Evolutionary conservation across 1,140 invertebrate species (phyloP), one percentile per base, ranked within the genome.

Genomic region (Zaprionus davidi): DNA sequence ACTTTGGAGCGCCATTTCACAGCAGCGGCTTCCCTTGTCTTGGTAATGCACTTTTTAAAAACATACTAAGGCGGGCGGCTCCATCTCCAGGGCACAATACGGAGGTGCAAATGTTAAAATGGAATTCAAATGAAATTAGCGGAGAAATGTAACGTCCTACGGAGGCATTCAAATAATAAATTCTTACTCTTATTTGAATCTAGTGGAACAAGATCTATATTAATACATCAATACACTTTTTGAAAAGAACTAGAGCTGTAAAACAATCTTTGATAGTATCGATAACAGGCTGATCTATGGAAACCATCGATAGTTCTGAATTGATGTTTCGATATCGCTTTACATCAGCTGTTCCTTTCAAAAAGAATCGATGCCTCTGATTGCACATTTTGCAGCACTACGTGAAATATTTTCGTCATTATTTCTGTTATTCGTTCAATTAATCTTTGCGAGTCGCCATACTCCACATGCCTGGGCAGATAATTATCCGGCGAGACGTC

Each of bases 41-140:
- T 46, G n/a, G 55, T 69, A 51, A 64, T 75, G 67, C 59, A 71
- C 70, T 71, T 70, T 53, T 34, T 51, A 57, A 57, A 75, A 70
- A 64, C 51, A 75, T 57, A 51, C 49, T 58, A 65, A 28, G 53
- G 5, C 26, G 20, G 20, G 20, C 28, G 17, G 31, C 9, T 38
- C 11, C 3, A 3, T 28, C 65, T 24, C 55, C 1, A 17, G 65
- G 24, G 65, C 12, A 24, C 51, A 64, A 46, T 58, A 26, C 28
- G 17, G 12, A 46, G 28, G 31, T 56, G 22, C 6, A 36, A 13
- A 55, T 46, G 44, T 9, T 9, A 7, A 49, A 49, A 49, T 20
- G 17, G 6, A 46, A 17, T 46, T 20, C 17, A 46, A 46, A 46
- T 3, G 17, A 49, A 13, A 11, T 24, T 5, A 5, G 12, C 11